These are phyloP conservation scores for Mastomys natalensis DNA, from an alignment of 2,113 vertebrate species.

Conservation along the genomic window DNA sequence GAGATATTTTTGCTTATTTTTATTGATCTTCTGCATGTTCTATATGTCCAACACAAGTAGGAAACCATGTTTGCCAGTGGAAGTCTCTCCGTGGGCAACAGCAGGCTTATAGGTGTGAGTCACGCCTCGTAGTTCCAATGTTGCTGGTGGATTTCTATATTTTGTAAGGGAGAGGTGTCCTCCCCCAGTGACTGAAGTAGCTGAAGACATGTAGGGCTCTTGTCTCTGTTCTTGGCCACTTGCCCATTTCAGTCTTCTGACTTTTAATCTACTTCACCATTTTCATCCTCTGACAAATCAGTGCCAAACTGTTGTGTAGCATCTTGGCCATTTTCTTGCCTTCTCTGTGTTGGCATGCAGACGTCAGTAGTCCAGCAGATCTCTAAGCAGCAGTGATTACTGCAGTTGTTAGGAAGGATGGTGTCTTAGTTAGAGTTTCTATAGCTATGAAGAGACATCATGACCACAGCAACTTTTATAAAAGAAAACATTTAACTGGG, in stretches of 20 bases:
- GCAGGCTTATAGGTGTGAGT: background rate
- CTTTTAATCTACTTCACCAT: background rate
- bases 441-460: background rate
- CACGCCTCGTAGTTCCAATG: background rate
- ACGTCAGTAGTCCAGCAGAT: background rate
- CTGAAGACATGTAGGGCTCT: background rate
- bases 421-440: background rate
- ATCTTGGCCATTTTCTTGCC: background rate
- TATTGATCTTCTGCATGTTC: background rate
- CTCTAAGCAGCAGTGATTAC: background rate
- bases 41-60: background rate
- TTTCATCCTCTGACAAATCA: background rate
- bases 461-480: background rate
- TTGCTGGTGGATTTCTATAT: background rate
- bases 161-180: background rate
- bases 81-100: background rate
- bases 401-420: background rate
- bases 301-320: background rate
- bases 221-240: background rate
- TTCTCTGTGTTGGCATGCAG: background rate
- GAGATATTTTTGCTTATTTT: slow-evolving; percentile 9
- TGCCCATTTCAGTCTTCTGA: background rate
- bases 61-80: background rate
- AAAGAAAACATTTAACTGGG: background rate
- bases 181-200: background rate